Conservation (phyloP, 2,888 invertebrate genomes). For the Sinotaia quadrata region DNA sequence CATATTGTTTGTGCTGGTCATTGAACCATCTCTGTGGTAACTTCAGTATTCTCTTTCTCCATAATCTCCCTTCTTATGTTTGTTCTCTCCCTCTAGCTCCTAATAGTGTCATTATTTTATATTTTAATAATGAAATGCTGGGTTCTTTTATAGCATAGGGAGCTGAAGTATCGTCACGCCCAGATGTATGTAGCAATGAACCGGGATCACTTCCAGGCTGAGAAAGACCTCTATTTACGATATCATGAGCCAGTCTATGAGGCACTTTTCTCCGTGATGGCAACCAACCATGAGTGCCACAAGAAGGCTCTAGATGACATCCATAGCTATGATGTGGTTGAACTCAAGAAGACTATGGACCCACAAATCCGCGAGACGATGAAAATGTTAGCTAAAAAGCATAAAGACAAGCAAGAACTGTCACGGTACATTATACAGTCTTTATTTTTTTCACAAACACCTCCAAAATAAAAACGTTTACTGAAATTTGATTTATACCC, state of each 20-base stretch:
- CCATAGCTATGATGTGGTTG: constrained; percentile 70
- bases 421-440: constrained; percentile 76
- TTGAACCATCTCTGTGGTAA: no score
- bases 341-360: constrained; percentile 82
- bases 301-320: constrained; percentile 73
- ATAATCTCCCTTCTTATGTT: no score
- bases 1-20: no score
- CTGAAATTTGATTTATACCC: neutral
- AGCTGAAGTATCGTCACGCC: constrained; percentile 66
- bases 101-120: no score
- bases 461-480: neutral
- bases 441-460: neutral
- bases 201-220: constrained; percentile 80
- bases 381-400: constrained; percentile 87
- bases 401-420: constrained; percentile 90
- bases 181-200: constrained; percentile 65
- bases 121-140: no score
- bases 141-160: constrained; percentile 63
- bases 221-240: constrained; percentile 85
- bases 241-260: constrained; percentile 81
- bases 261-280: constrained; percentile 51
- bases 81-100: no score
- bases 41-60: no score
- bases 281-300: constrained; percentile 52
- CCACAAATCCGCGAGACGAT: constrained; percentile 89